Evolutionary conservation across 1,140 invertebrate species (phyloP).

Genomic region (Drosophila mayri): DNA sequence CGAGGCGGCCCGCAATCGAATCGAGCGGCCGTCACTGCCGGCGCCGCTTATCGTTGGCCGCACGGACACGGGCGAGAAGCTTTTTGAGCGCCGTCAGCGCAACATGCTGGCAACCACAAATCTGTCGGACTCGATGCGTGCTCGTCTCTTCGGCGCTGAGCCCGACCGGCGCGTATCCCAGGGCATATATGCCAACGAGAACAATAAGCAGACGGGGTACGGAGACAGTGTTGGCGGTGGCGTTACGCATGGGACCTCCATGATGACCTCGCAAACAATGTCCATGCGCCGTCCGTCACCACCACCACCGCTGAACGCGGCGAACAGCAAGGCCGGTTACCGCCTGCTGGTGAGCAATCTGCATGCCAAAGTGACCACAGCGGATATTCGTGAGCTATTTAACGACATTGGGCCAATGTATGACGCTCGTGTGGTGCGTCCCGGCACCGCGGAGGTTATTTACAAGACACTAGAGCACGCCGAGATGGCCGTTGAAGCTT

Average conservation of each 20-base stretch:
- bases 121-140: constrained; percentile 76
- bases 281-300: constrained; percentile 76
- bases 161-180: constrained; percentile 85
- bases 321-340: constrained; percentile 86
- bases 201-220: constrained; percentile 21
- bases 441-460: constrained; percentile 95
- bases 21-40: constrained; percentile 53
- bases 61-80: constrained; percentile 33
- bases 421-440: constrained; percentile 92
- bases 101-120: constrained; percentile 63
- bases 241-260: background rate
- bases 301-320: constrained; percentile 59
- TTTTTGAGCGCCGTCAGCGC: constrained; percentile 61
- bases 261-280: constrained; percentile 50
- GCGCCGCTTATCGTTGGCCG: constrained; percentile 31
- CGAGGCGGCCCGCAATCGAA: constrained; percentile 66
- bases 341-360: constrained; percentile 95
- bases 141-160: constrained; percentile 69
- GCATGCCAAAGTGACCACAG: constrained; percentile 92
- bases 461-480: constrained; percentile 94
- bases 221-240: background rate
- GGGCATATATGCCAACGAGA: constrained; percentile 86
- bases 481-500: constrained; percentile 94
- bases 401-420: constrained; percentile 95
- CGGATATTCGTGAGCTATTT: constrained; percentile 97